Evolutionary conservation across 2,797 vertebrate genomes (phyloP).

Genomic region (Semaprochilodus insignis): DNA sequence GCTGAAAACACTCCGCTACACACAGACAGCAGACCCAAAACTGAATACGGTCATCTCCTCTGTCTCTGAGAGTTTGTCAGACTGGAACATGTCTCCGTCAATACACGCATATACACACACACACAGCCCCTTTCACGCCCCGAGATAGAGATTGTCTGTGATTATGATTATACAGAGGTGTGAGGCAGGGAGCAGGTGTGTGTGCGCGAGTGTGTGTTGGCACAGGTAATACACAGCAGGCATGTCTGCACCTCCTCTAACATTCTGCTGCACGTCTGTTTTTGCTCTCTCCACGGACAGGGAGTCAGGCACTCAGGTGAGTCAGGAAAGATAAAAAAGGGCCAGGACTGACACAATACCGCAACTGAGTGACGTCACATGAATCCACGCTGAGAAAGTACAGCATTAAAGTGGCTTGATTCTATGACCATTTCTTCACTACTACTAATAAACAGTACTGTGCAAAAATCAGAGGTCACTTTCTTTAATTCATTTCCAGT

Average conservation of each 20-base stretch:
- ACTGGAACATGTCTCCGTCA: conserved; percentile 15
- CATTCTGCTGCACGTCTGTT: conserved; percentile 50
- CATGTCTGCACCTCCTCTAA: conserved; percentile 48
- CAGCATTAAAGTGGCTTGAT: background rate
- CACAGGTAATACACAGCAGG: conserved; percentile 36
- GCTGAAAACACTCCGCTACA: conserved; percentile 41
- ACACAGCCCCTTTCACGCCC: conserved; percentile 25
- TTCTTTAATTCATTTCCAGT: too few relatives aligned
- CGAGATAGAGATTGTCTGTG: conserved; percentile 24
- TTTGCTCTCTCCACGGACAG: conserved; percentile 32
- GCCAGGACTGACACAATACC: background rate
- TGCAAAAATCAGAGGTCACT: too few relatives aligned
- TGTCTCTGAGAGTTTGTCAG: conserved; percentile 28
- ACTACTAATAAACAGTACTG: too few relatives aligned
- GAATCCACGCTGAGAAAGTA: background rate
- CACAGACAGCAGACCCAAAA: conserved; percentile 44
- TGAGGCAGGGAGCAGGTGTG: conserved; percentile 35
- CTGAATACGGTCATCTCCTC: conserved; percentile 29
- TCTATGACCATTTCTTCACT: background rate
- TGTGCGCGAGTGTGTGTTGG: conserved; percentile 37
- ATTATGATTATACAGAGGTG: conserved; percentile 30
- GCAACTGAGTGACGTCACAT: conserved; percentile 7
- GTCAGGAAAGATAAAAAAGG: conserved; percentile 29
- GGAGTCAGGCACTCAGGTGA: conserved; percentile 38
- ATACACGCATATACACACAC: conserved; percentile 26